phyloP scores from a whole-genome alignment of 2,797 vertebrate genomes.

The Lycodopsis pacificus region DNA sequence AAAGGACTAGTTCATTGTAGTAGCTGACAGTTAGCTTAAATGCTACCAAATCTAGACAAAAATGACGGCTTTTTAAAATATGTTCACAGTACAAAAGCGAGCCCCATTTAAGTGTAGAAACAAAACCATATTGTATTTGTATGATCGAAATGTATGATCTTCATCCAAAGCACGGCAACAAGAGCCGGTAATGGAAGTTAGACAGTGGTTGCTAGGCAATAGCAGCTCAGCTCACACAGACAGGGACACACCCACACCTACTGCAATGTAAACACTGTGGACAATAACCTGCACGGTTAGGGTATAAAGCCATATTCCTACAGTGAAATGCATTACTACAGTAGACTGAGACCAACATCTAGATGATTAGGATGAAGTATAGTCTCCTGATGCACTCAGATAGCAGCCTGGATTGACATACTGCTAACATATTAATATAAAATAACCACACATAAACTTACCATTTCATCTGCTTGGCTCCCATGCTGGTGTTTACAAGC shows the following conservation, averaged over 20 bases:
- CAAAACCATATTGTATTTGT: not conserved
- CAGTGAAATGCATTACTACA: constrained; percentile 16
- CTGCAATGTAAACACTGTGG: constrained; percentile 62
- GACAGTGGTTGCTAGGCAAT: constrained; percentile 76
- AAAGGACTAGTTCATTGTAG: not conserved
- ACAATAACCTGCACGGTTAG: constrained; percentile 57
- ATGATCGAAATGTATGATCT: constrained; percentile 11
- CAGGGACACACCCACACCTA: constrained; percentile 78
- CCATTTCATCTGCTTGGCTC: constrained; percentile 90
- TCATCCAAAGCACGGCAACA: constrained; percentile 14
- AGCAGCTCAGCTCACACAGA: constrained; percentile 57
- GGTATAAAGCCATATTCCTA: constrained; percentile 8
- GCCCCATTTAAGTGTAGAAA: not conserved
- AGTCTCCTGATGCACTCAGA: constrained; percentile 21
- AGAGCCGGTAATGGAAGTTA: constrained; percentile 36
- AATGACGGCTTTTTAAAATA: not conserved
- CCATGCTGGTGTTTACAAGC: constrained; percentile 80
- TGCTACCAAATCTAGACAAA: not conserved
- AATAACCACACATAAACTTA: constrained; percentile 64
- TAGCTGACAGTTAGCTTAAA: not conserved
- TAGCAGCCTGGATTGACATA: constrained; percentile 13
- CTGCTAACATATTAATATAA: constrained; percentile 10
- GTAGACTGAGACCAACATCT: not conserved
- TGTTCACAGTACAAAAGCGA: fast-evolving
- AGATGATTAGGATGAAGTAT: not conserved